Base-by-base conservation (phyloP, 1,140 invertebrate genomes). In the Atta colombica region DNA sequence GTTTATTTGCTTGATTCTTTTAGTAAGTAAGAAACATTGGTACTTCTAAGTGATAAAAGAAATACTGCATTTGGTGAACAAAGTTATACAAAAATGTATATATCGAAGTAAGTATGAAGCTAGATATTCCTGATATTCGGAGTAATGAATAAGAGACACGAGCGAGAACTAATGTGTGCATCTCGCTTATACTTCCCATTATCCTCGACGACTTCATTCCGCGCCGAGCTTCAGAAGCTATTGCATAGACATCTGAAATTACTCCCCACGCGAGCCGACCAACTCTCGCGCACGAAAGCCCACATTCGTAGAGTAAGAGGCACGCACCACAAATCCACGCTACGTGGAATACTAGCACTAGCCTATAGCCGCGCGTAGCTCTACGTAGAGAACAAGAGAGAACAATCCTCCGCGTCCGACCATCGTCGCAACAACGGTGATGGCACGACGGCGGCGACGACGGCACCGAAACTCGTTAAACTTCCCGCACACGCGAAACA, bases 241-340 rank as follows among this genome's bases (percentile, higher is more conserved):
- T 84, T 75, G 80, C 55, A 75, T 75, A 49, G 55, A 63, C 69
- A 25, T 35, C 25, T 60, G 35, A 58, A 84, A 75, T 84, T 84
- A 61, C 58, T 80, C 65, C 53, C 66, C 18, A 25, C 55, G 69
- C 55, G 69, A 61, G 66, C 25, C 69, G n/a, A 74, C 35, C 35
- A 82, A 82, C 39, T 75, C 68, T 74, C 80, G 68, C 14, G 3
- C 14, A 21, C 14, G 39, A 84, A 39, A 49, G 55, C 49, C 7
- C 28, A 51, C 80, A 74, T 45, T 75, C 69, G 69, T 25, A 18
- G 55, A 69, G 55, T 84, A 84, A 75, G 80, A 75, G 80, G 14
- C 80, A 84, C 55, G 80, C 69, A 84, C 69, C 80, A 84, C 80
- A 84, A 84, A 84, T 84, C n/a, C 80, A 69, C 55, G 69, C 69